Conservation (phyloP, 92 coral and sea anemone species). For the Montipora capitata region DNA sequence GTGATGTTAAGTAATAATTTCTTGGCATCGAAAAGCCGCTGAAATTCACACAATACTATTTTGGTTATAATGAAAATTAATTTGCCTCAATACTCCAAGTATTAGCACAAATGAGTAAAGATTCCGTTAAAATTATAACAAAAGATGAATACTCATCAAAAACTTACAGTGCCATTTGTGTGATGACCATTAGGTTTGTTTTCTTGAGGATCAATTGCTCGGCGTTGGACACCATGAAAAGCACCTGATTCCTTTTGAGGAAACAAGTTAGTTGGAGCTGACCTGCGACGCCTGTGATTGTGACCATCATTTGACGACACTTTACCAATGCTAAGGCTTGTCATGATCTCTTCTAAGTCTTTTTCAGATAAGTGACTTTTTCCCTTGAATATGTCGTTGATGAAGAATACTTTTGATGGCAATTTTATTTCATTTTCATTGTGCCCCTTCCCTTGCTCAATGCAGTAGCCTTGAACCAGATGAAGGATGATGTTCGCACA, state of each 20-base stretch:
- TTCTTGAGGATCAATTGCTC: slow-evolving; percentile 40
- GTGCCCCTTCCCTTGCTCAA: slow-evolving; percentile 46
- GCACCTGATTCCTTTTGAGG: neutral
- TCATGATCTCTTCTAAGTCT: too few relatives aligned
- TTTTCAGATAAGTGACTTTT: too few relatives aligned
- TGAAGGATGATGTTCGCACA: slow-evolving; percentile 63
- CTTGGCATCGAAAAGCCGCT: too few relatives aligned
- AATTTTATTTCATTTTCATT: slow-evolving; percentile 37
- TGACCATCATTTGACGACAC: slow-evolving; percentile 42
- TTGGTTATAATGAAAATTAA: neutral
- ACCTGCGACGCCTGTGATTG: slow-evolving; percentile 61
- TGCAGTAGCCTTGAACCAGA: slow-evolving; percentile 36
- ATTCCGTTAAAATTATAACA: too few relatives aligned
- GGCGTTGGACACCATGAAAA: slow-evolving; percentile 51
- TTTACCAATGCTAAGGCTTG: slow-evolving; percentile 61
- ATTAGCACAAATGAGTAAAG: too few relatives aligned
- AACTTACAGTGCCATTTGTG: neutral
- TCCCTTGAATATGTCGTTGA: slow-evolving; percentile 62
- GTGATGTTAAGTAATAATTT: neutral
- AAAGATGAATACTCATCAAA: neutral
- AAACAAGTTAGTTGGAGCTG: slow-evolving; percentile 21
- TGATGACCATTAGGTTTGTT: neutral
- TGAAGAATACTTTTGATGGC: slow-evolving; percentile 77
- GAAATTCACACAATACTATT: neutral
- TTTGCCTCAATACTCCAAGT: too few relatives aligned